Conservation (phyloP, 2,113 vertebrate genomes). For the Sebastes schlegelii region DNA sequence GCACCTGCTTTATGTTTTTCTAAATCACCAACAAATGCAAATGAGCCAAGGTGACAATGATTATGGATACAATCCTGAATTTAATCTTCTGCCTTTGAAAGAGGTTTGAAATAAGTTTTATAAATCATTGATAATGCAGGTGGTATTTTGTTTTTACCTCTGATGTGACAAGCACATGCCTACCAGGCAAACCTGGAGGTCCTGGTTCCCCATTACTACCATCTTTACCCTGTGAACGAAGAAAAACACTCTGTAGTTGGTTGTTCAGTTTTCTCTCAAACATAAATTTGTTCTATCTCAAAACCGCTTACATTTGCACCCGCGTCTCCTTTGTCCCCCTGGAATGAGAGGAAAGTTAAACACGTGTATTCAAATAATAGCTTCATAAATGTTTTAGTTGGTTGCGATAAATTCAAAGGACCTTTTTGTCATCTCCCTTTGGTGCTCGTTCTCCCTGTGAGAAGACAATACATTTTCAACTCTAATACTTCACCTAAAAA, state of each 20-base stretch:
- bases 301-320: slow-evolving; percentile 76
- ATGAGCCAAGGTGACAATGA: not conserved
- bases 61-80: not conserved
- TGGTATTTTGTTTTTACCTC: slow-evolving; percentile 69
- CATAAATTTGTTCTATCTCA: not conserved
- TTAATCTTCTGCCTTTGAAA: not conserved
- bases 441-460: slow-evolving; percentile 79
- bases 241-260: not conserved
- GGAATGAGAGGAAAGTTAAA: slow-evolving; percentile 46
- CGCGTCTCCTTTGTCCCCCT: slow-evolving; percentile 82
- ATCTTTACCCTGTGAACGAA: slow-evolving; percentile 77
- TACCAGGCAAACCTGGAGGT: slow-evolving; percentile 82
- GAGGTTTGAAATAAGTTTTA: not conserved
- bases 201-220: slow-evolving; percentile 83
- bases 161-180: slow-evolving; percentile 76
- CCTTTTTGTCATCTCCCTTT: slow-evolving; percentile 80
- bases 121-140: not conserved
- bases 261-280: not conserved
- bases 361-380: not conserved
- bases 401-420: slow-evolving; percentile 24
- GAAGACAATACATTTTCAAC: not conserved
- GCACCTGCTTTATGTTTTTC: slow-evolving; percentile 12
- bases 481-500: not conserved
- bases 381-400: not conserved
- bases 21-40: not conserved